These are phyloP conservation scores for Corythoichthys haematopterus DNA, from an alignment of 2,113 vertebrate species.

Conservation along the genomic window DNA sequence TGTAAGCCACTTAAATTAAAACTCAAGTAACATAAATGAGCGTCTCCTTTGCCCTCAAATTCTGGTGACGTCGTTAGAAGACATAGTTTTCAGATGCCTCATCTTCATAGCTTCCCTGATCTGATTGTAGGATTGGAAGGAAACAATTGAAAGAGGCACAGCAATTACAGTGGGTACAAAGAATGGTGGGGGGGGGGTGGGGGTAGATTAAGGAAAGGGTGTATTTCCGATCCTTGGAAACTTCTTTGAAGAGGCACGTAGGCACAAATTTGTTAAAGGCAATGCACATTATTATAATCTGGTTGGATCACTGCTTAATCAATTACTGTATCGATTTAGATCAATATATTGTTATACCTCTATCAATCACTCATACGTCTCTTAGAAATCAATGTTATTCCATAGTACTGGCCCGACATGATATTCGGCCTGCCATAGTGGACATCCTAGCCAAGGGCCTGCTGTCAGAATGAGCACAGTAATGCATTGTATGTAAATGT, in stretches of 20 bases:
- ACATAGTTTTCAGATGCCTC: slow-evolving; percentile 19
- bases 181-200: slow-evolving; percentile 11
- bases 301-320: too few relatives aligned
- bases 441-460: slow-evolving; percentile 30
- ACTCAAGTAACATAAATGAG: not conserved
- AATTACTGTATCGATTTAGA: too few relatives aligned
- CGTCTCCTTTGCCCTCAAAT: not conserved
- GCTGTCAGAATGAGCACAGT: slow-evolving; percentile 41
- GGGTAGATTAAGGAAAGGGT: slow-evolving; percentile 27
- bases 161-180: slow-evolving; percentile 18
- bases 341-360: too few relatives aligned
- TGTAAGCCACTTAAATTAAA: not conserved
- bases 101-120: slow-evolving; percentile 29
- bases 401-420: slow-evolving; percentile 30
- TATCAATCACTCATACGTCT: too few relatives aligned
- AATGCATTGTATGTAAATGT: slow-evolving; percentile 55
- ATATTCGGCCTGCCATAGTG: slow-evolving; percentile 9
- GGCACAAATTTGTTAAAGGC: slow-evolving; percentile 13
- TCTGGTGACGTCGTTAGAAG: slow-evolving; percentile 6
- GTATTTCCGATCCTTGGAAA: slow-evolving; percentile 43
- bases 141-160: slow-evolving; percentile 36
- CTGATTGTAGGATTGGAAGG: slow-evolving; percentile 38
- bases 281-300: too few relatives aligned
- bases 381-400: too few relatives aligned
- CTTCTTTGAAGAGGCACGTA: slow-evolving; percentile 50